Evolutionary conservation across 2,888 invertebrate genomes (phyloP), one percentile per base, ranked within the genome.

Genomic region (Argyresthia goedartella): DNA sequence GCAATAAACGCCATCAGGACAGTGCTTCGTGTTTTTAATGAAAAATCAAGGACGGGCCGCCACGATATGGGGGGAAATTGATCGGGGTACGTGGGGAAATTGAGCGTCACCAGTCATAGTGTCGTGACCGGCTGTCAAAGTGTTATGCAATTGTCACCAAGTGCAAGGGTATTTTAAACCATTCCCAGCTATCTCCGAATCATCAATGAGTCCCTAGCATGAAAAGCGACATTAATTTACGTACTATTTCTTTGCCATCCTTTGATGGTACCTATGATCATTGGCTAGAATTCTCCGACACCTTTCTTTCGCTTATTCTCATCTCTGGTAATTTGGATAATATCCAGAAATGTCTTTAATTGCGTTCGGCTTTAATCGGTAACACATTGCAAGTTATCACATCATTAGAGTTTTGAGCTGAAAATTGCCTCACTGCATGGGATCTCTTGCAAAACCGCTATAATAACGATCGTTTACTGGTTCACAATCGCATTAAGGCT

Each of bases 381-480:
- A 52, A 39, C 11, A 52, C 53, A 36, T 9, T 50, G 1, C 42
- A 48, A 45, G 50, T 53, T 0, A 56, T 56, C 10, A 51, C 51
- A 8, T 45, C 56, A 1, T 36, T 60, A 10, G 55, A 56, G 51
- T 57, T 57, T 36, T 53, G 56, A 1, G 25, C 54, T 10, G 41
- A 34, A 9, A 59, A 60, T 41, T 59, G 58, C 49, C 1, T 1
- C 4, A 43, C 56, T 10, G 60, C 59, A 8, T 59, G 59, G 59
- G 53, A 58, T 10, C 45, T 57, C 46, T 49, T 60, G 16, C 42
- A 53, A n/a, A 52, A 55, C 34, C 45, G 56, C 13, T 59, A 43
- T 43, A 49, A 57, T 45, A 60, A 59, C 42, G 56, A 33, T 35
- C 50, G 54, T 11, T 34, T 59, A 10, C 45, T 60, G 16, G 50